Conservation (phyloP, 2,888 invertebrate species). For the Willowsia nigromaculata region DNA sequence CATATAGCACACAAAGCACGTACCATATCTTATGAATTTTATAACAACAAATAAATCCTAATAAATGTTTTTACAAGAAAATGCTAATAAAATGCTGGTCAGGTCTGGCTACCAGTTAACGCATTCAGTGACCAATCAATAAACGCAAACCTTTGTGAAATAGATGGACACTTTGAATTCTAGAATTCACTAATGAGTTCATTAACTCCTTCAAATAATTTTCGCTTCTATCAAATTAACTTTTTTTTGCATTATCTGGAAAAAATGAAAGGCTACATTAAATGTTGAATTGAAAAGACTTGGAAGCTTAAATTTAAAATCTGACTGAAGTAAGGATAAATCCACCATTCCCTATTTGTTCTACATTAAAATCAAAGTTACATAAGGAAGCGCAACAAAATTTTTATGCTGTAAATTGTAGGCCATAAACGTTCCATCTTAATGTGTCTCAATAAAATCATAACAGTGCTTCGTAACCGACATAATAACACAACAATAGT, state of each 20-base stretch:
- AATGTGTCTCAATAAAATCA: too few relatives aligned
- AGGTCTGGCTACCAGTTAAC: neutral
- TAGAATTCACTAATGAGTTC: neutral
- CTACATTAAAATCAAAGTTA: too few relatives aligned
- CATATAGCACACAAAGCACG: conserved; percentile 1
- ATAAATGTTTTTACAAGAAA: neutral
- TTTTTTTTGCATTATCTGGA: neutral
- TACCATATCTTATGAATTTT: neutral
- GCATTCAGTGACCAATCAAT: neutral
- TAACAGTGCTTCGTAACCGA: too few relatives aligned
- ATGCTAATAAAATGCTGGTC: neutral
- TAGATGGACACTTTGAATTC: neutral
- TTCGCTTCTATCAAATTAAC: neutral
- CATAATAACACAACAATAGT: too few relatives aligned
- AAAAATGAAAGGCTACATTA: neutral
- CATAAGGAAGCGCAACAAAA: too few relatives aligned
- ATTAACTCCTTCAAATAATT: neutral
- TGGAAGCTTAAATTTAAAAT: too few relatives aligned
- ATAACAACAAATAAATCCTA: neutral
- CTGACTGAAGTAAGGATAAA: too few relatives aligned
- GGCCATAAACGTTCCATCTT: too few relatives aligned
- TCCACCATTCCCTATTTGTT: too few relatives aligned
- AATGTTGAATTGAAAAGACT: too few relatives aligned
- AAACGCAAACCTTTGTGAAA: neutral
- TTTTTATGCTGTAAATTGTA: too few relatives aligned